Evolutionary conservation across 2,797 vertebrate genomes (phyloP).

Genomic region (Onychomys arenicola): DNA sequence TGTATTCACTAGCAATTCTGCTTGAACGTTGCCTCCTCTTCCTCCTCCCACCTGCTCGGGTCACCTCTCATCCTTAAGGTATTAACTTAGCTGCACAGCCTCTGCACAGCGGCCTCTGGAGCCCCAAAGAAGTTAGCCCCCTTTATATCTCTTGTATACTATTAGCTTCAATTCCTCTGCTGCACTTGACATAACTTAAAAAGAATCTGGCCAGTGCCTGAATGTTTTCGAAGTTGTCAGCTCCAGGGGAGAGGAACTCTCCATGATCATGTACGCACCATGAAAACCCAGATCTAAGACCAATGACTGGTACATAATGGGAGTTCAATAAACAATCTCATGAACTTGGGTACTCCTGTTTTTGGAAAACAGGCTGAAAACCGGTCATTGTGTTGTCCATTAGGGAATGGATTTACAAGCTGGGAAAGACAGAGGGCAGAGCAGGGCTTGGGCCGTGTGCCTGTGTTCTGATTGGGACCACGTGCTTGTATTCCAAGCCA

Average conservation of each 20-base stretch:
- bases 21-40: background rate
- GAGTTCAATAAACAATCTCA: background rate
- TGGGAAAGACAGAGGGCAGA: background rate
- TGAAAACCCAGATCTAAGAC: background rate
- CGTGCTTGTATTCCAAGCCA: background rate
- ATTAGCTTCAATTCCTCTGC: background rate
- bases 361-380: background rate
- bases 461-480: background rate
- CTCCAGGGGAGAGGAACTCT: background rate
- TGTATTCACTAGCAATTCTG: background rate
- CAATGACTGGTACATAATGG: background rate
- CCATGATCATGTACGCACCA: background rate
- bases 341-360: background rate
- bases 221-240: background rate
- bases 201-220: background rate
- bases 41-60: background rate
- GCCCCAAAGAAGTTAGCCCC: background rate
- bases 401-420: background rate
- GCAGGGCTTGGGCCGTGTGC: no score
- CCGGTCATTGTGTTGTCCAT: background rate
- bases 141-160: background rate
- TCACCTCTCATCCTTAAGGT: background rate
- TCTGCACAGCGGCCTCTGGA: background rate
- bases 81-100: background rate
- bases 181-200: background rate